Base-by-base conservation (phyloP, 2,113 vertebrate species). In the Gymnocephalus cernua region DNA sequence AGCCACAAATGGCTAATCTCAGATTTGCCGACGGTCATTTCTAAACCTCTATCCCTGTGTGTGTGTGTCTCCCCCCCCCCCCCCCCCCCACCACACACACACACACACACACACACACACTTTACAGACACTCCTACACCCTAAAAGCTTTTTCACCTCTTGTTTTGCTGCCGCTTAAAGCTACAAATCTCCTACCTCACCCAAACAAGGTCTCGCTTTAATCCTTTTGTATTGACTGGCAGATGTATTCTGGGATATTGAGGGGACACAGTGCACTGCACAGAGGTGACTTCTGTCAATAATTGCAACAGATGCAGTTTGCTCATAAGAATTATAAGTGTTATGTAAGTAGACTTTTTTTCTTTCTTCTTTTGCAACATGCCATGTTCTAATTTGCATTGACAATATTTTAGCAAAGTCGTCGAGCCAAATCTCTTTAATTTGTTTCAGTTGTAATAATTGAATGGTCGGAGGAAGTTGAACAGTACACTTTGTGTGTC, bases 101-200 rank as follows among this genome's bases (percentile, higher is more conserved):
- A n/a, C n/a, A n/a, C n/a, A n/a, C n/a, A n/a, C n/a, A n/a, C n/a
- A n/a, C n/a, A n/a, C n/a, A n/a, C n/a, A n/a, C 53, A 2, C 10
- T 9, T 4, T 6, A 32, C 7, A 53, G 23, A 27, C 67, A 10
- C 62, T n/a, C 54, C 38, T 1, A 13, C 19, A 19, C 13, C 58
- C 48, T n/a, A 23, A 69, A 47, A 11, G 11, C 50, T 44, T 64
- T 67, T 74, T 56, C 23, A 15, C 25, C 68, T 21, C 21, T n/a
- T 35, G 48, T 41, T 70, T 48, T 51, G 13, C 19, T 4, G 13
- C 27, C 3, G 38, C 50, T 50, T 62, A 66, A 81, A 82, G 57
- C 82, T 63, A 32, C 27, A 88, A 89, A 85, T 79, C 83, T 58
- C 73, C 65, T 62, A 25, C 11, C 48, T 78, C 74, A 82, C 76